phyloP scores from a whole-genome alignment of 2,113 vertebrate species.

The Pomatostomus ruficeps region DNA sequence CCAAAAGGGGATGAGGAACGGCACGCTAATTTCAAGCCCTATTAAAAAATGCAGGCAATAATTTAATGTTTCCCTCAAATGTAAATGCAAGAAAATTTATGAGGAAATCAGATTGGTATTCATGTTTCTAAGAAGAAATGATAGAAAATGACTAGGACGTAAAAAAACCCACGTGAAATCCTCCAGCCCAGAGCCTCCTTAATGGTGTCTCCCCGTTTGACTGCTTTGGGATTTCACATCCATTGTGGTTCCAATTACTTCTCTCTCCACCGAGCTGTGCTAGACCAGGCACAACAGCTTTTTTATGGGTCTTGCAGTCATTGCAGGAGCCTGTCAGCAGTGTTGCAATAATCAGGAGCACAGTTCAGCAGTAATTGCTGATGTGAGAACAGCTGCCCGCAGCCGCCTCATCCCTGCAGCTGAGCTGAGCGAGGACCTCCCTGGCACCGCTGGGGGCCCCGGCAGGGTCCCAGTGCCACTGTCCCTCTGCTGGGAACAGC shows the following conservation, averaged over 20 bases:
- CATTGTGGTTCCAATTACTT: background rate
- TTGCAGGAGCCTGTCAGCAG: background rate
- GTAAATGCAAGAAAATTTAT: background rate
- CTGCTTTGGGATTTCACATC: background rate
- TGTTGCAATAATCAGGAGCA: background rate
- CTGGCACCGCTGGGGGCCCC: background rate
- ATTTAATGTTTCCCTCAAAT: background rate
- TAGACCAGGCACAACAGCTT: background rate
- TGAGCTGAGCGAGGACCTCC: background rate
- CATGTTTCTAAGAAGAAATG: background rate
- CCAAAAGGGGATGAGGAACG: background rate
- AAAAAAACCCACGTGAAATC: background rate
- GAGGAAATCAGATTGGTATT: background rate
- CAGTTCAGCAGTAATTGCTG: background rate
- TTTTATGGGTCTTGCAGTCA: background rate
- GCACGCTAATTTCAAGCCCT: background rate
- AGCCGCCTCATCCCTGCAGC: background rate
- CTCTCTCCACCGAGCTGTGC: background rate
- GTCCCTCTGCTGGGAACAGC: background rate
- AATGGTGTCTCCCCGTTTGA: background rate
- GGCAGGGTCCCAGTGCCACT: background rate
- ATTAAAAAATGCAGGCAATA: background rate
- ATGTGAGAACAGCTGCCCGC: background rate
- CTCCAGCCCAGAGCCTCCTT: background rate
- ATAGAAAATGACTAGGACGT: background rate